Percentiles rank a stretch among this genome's conserved stretches.
These are phyloP conservation scores for Pentalonia nigronervosa DNA, from an alignment of 1,140 invertebrate genomes.

Conservation along the genomic window DNA sequence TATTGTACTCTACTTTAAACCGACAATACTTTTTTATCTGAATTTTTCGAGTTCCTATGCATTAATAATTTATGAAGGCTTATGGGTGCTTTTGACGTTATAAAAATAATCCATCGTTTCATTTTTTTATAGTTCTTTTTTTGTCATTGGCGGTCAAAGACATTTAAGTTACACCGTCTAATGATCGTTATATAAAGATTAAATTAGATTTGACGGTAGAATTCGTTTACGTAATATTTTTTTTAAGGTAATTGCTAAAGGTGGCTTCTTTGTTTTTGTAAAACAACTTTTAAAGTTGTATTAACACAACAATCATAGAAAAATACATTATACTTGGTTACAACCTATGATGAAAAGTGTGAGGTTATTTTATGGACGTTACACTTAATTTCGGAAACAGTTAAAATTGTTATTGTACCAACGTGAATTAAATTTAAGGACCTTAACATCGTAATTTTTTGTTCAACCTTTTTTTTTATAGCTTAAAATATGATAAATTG, in stretches of 20 bases:
- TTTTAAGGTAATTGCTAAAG: neutral
- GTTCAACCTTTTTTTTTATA: too few relatives aligned
- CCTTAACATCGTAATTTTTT: too few relatives aligned
- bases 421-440: too few relatives aligned
- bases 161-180: neutral
- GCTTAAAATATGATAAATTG: too few relatives aligned
- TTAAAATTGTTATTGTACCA: too few relatives aligned
- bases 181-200: neutral
- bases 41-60: conserved; percentile 10
- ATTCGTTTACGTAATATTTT: neutral
- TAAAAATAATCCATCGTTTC: conserved; percentile 8
- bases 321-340: neutral
- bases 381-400: too few relatives aligned
- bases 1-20: conserved; percentile 20
- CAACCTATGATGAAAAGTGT: too few relatives aligned
- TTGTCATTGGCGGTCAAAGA: neutral
- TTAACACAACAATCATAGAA: neutral
- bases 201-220: neutral
- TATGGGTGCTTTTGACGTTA: neutral
- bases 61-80: conserved; percentile 39
- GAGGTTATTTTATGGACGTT: too few relatives aligned
- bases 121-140: neutral
- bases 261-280: neutral
- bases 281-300: neutral
- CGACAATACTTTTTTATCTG: conserved; percentile 16